Percentiles rank a stretch among this genome's conserved stretches.
Conservation (phyloP, 2,888 invertebrate genomes). For the Drosophila paranaensis region DNA sequence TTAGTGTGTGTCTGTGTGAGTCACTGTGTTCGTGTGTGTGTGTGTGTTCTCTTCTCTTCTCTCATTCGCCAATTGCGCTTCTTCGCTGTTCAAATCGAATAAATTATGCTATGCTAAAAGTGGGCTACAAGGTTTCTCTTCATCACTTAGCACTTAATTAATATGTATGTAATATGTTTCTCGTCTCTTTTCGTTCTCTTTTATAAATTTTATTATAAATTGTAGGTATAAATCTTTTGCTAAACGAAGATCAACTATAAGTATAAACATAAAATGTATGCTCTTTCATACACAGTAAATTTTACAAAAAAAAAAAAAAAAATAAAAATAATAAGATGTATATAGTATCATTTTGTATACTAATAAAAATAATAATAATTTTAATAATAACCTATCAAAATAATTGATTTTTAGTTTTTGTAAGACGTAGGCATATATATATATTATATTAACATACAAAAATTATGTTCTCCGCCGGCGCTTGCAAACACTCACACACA, state of each 20-base stretch:
- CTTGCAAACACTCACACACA: neutral
- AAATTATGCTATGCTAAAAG: slow-evolving; percentile 76
- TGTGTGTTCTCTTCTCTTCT: neutral
- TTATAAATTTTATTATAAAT: slow-evolving; percentile 30
- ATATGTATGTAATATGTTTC: slow-evolving; percentile 24
- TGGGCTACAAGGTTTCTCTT: slow-evolving; percentile 58
- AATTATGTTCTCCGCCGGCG: slow-evolving; percentile 45
- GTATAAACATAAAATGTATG: slow-evolving; percentile 56
- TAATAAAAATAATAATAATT: slow-evolving; percentile 26
- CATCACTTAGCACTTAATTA: slow-evolving; percentile 48
- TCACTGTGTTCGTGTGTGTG: neutral
- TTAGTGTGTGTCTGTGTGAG: neutral
- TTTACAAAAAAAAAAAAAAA: slow-evolving; percentile 42
- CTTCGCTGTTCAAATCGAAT: slow-evolving; percentile 59
- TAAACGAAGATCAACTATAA: slow-evolving; percentile 75
- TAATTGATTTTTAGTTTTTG: slow-evolving; percentile 34
- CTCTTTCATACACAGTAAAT: slow-evolving; percentile 23
- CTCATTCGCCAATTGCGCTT: slow-evolving; percentile 19
- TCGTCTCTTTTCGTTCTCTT: neutral
- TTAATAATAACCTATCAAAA: slow-evolving; percentile 45
- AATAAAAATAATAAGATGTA: slow-evolving; percentile 5
- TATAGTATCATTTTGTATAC: slow-evolving; percentile 14
- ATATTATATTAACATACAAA: slow-evolving; percentile 44
- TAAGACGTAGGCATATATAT: slow-evolving; percentile 25
- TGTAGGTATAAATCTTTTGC: slow-evolving; percentile 61